Evolutionary conservation across 2,797 vertebrate genomes (phyloP).

Genomic region (Rhinoraja longicauda): DNA sequence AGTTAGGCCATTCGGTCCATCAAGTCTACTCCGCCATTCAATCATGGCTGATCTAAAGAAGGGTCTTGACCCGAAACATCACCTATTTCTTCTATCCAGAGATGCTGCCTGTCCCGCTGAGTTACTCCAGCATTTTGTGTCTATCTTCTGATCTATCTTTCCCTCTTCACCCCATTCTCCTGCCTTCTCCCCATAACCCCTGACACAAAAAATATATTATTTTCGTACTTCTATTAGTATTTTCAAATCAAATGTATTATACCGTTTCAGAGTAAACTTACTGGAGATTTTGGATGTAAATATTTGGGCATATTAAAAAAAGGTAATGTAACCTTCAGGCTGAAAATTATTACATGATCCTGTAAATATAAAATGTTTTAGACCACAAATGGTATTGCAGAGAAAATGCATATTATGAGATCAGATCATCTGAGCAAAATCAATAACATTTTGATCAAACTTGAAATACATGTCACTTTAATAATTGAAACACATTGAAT

Average conservation of each 20-base stretch:
- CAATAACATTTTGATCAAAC: background rate
- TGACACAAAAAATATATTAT: background rate
- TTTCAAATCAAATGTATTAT: background rate
- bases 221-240: background rate
- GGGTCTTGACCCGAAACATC: too few species aligned
- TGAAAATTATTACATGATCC: background rate
- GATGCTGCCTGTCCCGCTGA: too few species aligned
- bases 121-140: too few species aligned
- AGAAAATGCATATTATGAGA: background rate
- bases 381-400: background rate
- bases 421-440: background rate
- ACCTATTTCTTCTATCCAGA: too few species aligned
- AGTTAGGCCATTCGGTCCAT: too few species aligned
- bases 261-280: background rate
- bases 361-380: background rate
- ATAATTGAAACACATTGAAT: slow-evolving; percentile 1
- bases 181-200: too few species aligned
- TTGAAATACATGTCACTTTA: background rate
- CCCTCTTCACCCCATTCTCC: too few species aligned
- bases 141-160: too few species aligned
- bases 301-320: background rate
- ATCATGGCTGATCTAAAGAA: too few species aligned
- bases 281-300: background rate
- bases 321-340: background rate
- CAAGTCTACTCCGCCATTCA: too few species aligned